phyloP scores from a whole-genome alignment of 2,797 vertebrate species.

The Chaetophractus vellerosus region DNA sequence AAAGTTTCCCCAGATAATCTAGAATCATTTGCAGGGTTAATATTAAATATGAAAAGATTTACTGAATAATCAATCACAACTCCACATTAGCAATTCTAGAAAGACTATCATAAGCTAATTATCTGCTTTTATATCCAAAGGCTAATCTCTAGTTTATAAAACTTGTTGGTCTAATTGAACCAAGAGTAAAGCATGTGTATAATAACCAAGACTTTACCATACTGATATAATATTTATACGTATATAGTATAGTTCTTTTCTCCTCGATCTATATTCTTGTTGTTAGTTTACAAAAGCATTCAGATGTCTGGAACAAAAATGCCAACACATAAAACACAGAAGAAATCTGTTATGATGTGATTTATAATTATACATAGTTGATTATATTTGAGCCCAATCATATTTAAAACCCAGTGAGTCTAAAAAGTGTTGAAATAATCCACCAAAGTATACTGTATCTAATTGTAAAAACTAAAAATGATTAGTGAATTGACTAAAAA shows the following conservation, averaged over 20 bases:
- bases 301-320: conserved; percentile 28
- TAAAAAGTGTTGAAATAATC: not conserved
- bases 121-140: not conserved
- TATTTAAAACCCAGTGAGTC: conserved; percentile 32
- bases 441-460: not conserved
- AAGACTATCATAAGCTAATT: not conserved
- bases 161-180: conserved; percentile 2
- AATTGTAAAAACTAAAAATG: conserved; percentile 41
- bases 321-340: not conserved
- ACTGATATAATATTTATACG: not conserved
- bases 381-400: not conserved
- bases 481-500: not conserved
- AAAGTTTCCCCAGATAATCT: not conserved
- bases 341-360: not conserved
- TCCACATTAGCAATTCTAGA: not conserved
- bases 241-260: not conserved
- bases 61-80: not conserved
- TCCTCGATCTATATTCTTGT: not conserved
- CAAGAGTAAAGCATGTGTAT: not conserved
- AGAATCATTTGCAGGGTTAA: not conserved
- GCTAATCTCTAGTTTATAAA: conserved; percentile 18
- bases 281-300: conserved; percentile 40
- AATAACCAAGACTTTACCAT: conserved; percentile 14
- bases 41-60: not conserved
- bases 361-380: not conserved